phyloP scores from a whole-genome alignment of 2,113 vertebrate species.

The Percopsis transmontana region DNA sequence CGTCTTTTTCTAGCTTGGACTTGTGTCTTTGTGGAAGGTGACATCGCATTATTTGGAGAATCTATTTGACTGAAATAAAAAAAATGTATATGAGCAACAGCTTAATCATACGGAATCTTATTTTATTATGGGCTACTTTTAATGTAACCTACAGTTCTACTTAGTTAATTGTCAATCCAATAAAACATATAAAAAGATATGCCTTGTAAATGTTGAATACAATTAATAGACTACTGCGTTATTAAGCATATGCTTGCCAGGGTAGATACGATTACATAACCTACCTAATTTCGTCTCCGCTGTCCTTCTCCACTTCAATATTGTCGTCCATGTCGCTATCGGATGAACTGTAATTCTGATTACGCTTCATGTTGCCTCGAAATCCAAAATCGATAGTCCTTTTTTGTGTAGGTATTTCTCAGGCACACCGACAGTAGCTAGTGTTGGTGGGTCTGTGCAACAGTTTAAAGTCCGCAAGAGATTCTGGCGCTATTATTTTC shows the following conservation, averaged over 20 bases:
- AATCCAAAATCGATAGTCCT: neutral
- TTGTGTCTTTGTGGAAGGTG: constrained; percentile 88
- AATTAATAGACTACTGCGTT: neutral
- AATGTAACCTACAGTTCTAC: neutral
- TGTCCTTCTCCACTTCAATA: constrained; percentile 93
- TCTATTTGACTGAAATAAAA: constrained; percentile 69
- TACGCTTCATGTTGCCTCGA: constrained; percentile 82
- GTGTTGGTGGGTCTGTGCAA: constrained; percentile 4
- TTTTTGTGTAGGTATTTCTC: neutral
- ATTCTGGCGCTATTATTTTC: constrained; percentile 49
- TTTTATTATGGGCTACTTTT: too few relatives aligned
- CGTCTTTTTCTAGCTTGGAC: constrained; percentile 94
- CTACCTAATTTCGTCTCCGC: constrained; percentile 90
- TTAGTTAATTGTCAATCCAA: neutral
- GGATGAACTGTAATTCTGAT: constrained; percentile 91
- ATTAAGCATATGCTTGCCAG: neutral
- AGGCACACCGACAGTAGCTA: constrained; percentile 22
- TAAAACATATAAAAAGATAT: neutral
- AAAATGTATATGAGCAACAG: neutral
- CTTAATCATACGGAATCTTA: neutral
- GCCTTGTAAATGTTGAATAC: neutral
- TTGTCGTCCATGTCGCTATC: constrained; percentile 94
- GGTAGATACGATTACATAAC: constrained; percentile 12
- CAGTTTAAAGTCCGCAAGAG: constrained; percentile 36
- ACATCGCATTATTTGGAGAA: constrained; percentile 85